These are phyloP conservation scores for Notiomystis cincta DNA, from an alignment of 2,113 vertebrate genomes.

Conservation along the genomic window DNA sequence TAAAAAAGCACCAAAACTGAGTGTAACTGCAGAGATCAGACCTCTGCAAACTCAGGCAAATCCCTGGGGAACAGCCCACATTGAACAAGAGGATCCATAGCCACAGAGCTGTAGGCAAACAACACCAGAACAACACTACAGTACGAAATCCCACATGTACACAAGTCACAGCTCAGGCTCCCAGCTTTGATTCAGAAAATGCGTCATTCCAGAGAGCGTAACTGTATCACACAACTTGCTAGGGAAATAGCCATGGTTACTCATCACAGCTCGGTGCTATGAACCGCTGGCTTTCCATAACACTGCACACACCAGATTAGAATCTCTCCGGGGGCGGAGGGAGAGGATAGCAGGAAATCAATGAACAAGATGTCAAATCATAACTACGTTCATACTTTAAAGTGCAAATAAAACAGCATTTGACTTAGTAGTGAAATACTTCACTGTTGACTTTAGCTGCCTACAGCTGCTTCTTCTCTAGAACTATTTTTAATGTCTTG, in stretches of 20 bases:
- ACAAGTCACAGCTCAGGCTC: neutral
- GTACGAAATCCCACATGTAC: neutral
- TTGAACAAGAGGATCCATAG: neutral
- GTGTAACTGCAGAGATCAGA: neutral
- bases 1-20: neutral
- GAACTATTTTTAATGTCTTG: neutral
- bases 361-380: neutral
- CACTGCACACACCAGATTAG: neutral
- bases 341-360: neutral
- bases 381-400: neutral
- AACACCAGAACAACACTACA: neutral
- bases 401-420: neutral
- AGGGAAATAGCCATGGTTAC: slow-evolving; percentile 32
- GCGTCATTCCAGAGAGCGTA: neutral
- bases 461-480: neutral
- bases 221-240: neutral
- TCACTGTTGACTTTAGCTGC: neutral
- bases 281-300: neutral
- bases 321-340: neutral
- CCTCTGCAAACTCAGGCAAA: neutral
- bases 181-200: slow-evolving; percentile 21
- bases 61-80: neutral
- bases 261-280: neutral
- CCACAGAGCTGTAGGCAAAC: neutral
- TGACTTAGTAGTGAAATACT: neutral